phyloP scores from a whole-genome alignment of 1,140 invertebrate species.

The Hypsibius dujardini region DNA sequence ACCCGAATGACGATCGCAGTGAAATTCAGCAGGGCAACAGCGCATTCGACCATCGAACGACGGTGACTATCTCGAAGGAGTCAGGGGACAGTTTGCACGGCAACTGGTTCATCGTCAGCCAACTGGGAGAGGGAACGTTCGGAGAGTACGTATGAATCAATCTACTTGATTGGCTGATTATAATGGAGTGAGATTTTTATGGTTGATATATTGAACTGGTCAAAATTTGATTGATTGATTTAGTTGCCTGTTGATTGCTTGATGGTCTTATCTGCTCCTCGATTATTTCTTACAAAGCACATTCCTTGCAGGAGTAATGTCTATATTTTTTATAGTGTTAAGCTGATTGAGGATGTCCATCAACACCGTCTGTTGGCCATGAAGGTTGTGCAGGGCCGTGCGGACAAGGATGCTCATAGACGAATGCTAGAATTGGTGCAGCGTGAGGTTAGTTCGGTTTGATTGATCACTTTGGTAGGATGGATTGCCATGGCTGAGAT shows the following conservation, averaged over 20 bases:
- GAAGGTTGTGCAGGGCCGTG: slow-evolving; percentile 54
- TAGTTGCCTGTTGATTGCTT: too few relatives aligned
- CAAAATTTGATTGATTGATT: slow-evolving; percentile 14
- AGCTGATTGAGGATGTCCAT: slow-evolving; percentile 63
- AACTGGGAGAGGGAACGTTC: slow-evolving; percentile 83
- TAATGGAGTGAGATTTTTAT: slow-evolving; percentile 8
- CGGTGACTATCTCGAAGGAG: background rate
- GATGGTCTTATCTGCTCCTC: too few relatives aligned
- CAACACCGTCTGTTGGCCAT: slow-evolving; percentile 71
- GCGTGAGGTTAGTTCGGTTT: slow-evolving; percentile 11
- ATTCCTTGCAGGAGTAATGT: slow-evolving; percentile 23
- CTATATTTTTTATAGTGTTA: slow-evolving; percentile 50
- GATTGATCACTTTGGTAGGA: background rate
- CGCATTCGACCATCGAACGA: background rate
- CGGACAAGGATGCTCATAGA: background rate
- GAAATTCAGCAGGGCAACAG: background rate
- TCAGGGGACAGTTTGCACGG: background rate
- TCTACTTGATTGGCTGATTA: slow-evolving; percentile 10
- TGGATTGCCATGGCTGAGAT: background rate
- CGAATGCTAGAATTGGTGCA: slow-evolving; percentile 15
- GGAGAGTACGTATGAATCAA: slow-evolving; percentile 63
- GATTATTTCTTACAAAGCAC: background rate
- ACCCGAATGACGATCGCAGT: background rate
- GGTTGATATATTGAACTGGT: background rate
- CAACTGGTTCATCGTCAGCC: slow-evolving; percentile 66